Conservation (phyloP, 2,888 invertebrate genomes). For the Protonemura montana region DNA sequence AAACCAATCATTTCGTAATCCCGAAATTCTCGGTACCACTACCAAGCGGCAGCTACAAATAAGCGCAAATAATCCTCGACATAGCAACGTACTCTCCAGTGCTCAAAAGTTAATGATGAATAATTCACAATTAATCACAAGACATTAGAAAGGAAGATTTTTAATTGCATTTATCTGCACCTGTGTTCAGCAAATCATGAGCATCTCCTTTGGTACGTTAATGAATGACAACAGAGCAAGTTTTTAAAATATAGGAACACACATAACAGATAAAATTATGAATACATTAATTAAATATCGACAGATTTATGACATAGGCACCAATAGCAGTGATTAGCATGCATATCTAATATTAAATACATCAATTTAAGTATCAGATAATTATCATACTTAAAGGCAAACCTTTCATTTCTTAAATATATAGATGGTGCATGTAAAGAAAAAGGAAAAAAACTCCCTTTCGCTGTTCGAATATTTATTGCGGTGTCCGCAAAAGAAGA, state of each 20-base stretch:
- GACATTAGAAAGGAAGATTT: background rate
- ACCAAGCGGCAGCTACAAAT: background rate
- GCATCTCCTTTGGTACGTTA: background rate
- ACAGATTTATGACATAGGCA: background rate
- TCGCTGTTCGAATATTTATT: background rate
- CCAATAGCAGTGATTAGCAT: background rate
- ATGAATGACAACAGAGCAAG: background rate
- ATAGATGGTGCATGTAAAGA: background rate
- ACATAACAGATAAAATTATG: background rate
- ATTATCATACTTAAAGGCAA: background rate
- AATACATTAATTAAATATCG: background rate
- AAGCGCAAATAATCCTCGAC: background rate
- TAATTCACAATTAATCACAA: background rate
- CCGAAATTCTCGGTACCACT: background rate
- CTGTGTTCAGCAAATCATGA: background rate
- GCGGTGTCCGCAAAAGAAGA: background rate
- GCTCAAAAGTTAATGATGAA: background rate
- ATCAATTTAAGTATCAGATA: background rate
- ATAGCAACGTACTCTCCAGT: background rate
- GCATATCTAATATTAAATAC: background rate
- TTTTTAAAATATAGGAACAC: background rate
- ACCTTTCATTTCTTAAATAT: background rate
- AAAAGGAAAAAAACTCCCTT: background rate
- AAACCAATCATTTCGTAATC: background rate
- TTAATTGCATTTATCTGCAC: background rate